A percentile compares a stretch with the other conserved stretches of the same genome.
phyloP scores from a whole-genome alignment of 2,888 invertebrate species.

The Leucophenga maculata region DNA sequence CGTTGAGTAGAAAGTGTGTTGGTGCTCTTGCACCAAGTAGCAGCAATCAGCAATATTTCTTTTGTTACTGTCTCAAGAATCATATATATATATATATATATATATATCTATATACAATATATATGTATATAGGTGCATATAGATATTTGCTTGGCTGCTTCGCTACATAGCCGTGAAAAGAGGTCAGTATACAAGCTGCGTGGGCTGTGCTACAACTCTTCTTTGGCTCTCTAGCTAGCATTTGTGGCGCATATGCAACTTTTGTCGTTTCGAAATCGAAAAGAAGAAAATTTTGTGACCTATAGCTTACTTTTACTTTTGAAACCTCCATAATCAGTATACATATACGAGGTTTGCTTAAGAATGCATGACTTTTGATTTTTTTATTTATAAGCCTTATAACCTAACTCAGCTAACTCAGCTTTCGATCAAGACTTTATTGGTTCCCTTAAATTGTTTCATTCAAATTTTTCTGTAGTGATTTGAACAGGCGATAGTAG shows the following conservation, averaged over 20 bases:
- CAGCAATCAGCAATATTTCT: not conserved
- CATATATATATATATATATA: not conserved
- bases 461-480: too few relatives aligned
- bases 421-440: too few relatives aligned
- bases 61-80: slow-evolving; percentile 8
- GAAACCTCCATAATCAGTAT: too few relatives aligned
- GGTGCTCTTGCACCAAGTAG: not conserved
- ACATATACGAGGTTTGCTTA: too few relatives aligned
- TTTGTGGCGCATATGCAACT: too few relatives aligned
- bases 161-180: not conserved
- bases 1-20: slow-evolving; percentile 16
- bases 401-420: too few relatives aligned
- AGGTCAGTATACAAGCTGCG: slow-evolving; percentile 9
- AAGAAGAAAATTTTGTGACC: slow-evolving; percentile 8
- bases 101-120: not conserved
- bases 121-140: too few relatives aligned
- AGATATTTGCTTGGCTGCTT: too few relatives aligned
- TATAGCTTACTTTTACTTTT: slow-evolving; percentile 20
- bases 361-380: too few relatives aligned
- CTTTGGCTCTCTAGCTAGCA: not conserved
- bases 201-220: slow-evolving; percentile 15
- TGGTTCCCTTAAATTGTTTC: too few relatives aligned
- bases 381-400: too few relatives aligned
- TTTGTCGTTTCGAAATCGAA: not conserved
- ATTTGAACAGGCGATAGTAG: too few relatives aligned